Conservation (phyloP, 92 coral and sea anemone genomes). For the Actinernus sp. region DNA sequence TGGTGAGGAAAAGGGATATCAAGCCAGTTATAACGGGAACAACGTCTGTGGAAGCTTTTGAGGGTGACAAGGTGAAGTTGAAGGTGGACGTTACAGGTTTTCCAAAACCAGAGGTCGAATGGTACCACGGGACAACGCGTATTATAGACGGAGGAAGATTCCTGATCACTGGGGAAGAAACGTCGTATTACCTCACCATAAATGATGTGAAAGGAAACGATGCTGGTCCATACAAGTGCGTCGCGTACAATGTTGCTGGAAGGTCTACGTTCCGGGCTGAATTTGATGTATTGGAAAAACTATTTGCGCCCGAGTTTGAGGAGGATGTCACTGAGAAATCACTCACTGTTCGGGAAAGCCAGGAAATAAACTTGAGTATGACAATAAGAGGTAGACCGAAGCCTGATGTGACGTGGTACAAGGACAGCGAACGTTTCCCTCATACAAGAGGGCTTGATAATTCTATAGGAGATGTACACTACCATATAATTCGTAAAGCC, state of each 20-base stretch:
- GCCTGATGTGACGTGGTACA: constrained; percentile 76
- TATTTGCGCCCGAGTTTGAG: constrained; percentile 60
- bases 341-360: constrained; percentile 51
- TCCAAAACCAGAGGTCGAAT: constrained; percentile 67
- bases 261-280: constrained; percentile 48
- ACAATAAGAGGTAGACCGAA: constrained; percentile 67
- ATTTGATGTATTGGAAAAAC: constrained; percentile 51
- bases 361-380: constrained; percentile 55
- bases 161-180: constrained; percentile 35
- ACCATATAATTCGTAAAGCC: constrained; percentile 41
- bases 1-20: constrained; percentile 44
- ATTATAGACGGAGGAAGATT: constrained; percentile 66
- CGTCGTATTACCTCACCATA: constrained; percentile 49
- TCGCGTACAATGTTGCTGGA: constrained; percentile 76
- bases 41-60: constrained; percentile 60
- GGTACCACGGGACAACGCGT: constrained; percentile 77
- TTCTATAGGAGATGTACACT: constrained; percentile 44
- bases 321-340: constrained; percentile 51
- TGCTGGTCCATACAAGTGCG: constrained; percentile 72
- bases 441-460: constrained; percentile 33
- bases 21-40: constrained; percentile 80
- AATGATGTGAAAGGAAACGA: constrained; percentile 54
- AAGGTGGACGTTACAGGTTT: constrained; percentile 68
- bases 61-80: constrained; percentile 67
- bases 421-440: constrained; percentile 53